phyloP scores from a whole-genome alignment of 64 coral and sea anemone species.

The Orbicella faveolata region DNA sequence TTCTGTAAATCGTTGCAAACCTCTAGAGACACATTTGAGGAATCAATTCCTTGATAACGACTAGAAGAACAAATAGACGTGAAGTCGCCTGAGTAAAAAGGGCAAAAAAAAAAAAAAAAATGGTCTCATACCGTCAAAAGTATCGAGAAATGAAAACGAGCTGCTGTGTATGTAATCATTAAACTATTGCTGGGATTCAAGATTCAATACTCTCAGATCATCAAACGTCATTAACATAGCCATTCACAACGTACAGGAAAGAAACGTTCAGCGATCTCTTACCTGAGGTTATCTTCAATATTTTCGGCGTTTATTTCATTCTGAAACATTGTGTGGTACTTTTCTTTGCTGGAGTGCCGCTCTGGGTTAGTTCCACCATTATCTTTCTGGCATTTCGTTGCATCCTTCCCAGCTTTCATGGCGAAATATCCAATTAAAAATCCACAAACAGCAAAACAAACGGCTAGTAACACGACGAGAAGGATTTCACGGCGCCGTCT shows the following conservation, averaged over 20 bases:
- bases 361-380: background rate
- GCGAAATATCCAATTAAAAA: slow-evolving; percentile 57
- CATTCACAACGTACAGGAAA: background rate
- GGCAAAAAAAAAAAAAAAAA: too few species aligned
- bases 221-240: too few species aligned
- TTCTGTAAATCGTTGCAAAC: too few species aligned
- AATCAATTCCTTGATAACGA: background rate
- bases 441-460: background rate
- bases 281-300: slow-evolving; percentile 49
- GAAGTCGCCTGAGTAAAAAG: too few species aligned
- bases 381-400: background rate
- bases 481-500: background rate
- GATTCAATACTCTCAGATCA: too few species aligned
- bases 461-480: background rate
- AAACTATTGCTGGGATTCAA: background rate
- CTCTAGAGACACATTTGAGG: too few species aligned
- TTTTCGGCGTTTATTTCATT: slow-evolving; percentile 40
- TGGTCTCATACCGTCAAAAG: too few species aligned
- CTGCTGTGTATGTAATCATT: background rate
- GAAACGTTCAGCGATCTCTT: background rate
- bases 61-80: background rate
- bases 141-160: too few species aligned
- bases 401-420: background rate
- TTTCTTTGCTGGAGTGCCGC: background rate
- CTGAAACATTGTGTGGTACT: slow-evolving; percentile 36